phyloP scores from a whole-genome alignment of 2,888 invertebrate genomes.

The Agriopis leucophaearia region DNA sequence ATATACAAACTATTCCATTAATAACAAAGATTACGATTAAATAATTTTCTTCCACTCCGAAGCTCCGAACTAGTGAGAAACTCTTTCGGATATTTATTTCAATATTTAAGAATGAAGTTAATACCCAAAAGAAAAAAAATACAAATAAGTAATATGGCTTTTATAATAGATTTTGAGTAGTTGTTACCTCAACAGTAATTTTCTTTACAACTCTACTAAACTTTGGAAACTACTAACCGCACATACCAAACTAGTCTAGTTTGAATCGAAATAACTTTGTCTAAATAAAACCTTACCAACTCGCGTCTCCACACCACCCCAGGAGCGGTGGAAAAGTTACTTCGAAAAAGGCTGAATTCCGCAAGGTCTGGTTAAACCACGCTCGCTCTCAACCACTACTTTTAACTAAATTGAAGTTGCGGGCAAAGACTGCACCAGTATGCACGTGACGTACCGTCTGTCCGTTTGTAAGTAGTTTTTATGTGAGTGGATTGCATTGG shows the following conservation, averaged over 20 bases:
- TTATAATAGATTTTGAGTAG: background rate
- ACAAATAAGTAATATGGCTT: background rate
- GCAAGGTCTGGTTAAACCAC: conserved; percentile 60
- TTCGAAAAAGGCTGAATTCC: conserved; percentile 65
- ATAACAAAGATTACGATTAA: background rate
- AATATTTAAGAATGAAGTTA: too few relatives aligned
- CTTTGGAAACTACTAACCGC: background rate
- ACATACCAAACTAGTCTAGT: conserved; percentile 1
- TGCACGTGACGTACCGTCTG: conserved; percentile 75
- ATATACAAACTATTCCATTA: too few relatives aligned
- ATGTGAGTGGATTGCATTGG: conserved; percentile 76
- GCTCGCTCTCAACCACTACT: conserved; percentile 76
- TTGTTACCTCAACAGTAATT: background rate
- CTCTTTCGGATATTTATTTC: too few relatives aligned
- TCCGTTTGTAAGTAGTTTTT: conserved; percentile 70
- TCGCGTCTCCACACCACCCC: conserved; percentile 47
- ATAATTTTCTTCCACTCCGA: too few relatives aligned
- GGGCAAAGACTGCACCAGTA: conserved; percentile 68
- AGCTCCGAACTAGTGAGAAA: too few relatives aligned
- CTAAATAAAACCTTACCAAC: conserved; percentile 42
- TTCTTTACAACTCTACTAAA: background rate
- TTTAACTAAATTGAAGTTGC: conserved; percentile 84
- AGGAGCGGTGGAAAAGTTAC: conserved; percentile 51
- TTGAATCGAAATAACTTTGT: conserved; percentile 24
- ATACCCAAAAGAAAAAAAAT: too few relatives aligned